Evolutionary conservation across 2,113 vertebrate genomes (phyloP).

Genomic region (Melanocharis versteri): DNA sequence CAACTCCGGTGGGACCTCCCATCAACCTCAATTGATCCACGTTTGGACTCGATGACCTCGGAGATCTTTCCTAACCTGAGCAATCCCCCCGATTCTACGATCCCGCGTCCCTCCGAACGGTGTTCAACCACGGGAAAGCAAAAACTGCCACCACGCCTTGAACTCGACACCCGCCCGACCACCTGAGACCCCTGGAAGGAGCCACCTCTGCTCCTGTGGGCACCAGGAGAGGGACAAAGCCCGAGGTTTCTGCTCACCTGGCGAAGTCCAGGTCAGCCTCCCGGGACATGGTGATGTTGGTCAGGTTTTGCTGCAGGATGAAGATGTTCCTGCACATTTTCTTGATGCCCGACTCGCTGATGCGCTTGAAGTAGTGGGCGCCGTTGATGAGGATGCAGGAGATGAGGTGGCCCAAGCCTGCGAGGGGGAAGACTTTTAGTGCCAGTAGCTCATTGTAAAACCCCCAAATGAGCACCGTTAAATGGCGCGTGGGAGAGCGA

Average conservation of each 20-base stretch:
- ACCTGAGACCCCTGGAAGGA: not conserved
- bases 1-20: not conserved
- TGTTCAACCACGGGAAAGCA: not conserved
- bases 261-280: conserved; percentile 97
- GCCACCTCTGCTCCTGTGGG: not conserved
- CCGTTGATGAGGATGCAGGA: conserved; percentile 98
- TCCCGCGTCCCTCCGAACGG: rapidly evolving
- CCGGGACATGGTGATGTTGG: conserved; percentile 98
- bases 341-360: conserved; percentile 98
- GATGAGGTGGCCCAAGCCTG: conserved; percentile 95
- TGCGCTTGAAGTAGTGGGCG: conserved; percentile 97
- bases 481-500: not conserved
- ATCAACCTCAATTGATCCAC: not conserved
- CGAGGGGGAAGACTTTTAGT: not conserved
- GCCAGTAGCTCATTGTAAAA: not conserved
- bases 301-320: conserved; percentile 97
- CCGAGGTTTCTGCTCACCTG: conserved; percentile 73
- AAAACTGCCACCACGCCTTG: rapidly evolving
- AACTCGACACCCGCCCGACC: rapidly evolving
- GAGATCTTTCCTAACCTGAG: not conserved
- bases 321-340: conserved; percentile 99
- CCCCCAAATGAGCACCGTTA: not conserved
- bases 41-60: not conserved
- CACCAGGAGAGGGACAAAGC: rapidly evolving
- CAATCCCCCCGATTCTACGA: rapidly evolving